A percentile compares a stretch with the other conserved stretches of the same genome.
Evolutionary conservation across 2,113 vertebrate genomes (phyloP).

Genomic region (Oryzias woworae): DNA sequence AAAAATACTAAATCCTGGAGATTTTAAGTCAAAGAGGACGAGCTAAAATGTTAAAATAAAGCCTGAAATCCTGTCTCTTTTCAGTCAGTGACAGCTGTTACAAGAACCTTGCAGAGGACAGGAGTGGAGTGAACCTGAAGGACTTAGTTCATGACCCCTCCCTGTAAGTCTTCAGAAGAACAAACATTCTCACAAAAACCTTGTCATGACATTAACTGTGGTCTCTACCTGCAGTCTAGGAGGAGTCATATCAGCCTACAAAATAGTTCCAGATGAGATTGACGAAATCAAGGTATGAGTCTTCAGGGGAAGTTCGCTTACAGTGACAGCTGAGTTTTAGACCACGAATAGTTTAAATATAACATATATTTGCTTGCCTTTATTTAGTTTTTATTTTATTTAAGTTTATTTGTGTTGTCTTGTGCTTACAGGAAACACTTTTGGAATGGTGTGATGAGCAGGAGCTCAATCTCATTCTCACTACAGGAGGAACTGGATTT

Average conservation of each 20-base stretch:
- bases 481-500: slow-evolving; percentile 97
- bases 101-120: slow-evolving; percentile 96
- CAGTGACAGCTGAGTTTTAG: no score
- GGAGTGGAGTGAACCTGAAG: slow-evolving; percentile 98
- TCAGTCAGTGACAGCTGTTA: slow-evolving; percentile 99
- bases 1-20: no score
- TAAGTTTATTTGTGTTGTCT: background rate
- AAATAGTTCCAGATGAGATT: slow-evolving; percentile 97
- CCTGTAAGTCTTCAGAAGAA: slow-evolving; percentile 84
- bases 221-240: slow-evolving; percentile 86
- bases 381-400: background rate
- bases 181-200: slow-evolving; percentile 28
- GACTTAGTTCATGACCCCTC: slow-evolving; percentile 98
- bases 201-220: slow-evolving; percentile 4
- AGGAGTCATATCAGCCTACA: slow-evolving; percentile 95
- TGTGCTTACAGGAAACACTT: slow-evolving; percentile 85
- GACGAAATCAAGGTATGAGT: slow-evolving; percentile 95
- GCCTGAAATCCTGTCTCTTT: slow-evolving; percentile 19
- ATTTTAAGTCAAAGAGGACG: no score
- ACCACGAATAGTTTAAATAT: no score
- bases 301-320: background rate
- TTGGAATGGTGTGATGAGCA: slow-evolving; percentile 98
- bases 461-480: slow-evolving; percentile 97
- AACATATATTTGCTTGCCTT: no score
- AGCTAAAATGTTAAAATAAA: no score